Conservation (phyloP, 1,140 invertebrate genomes). For the Drosophila melanica region DNA sequence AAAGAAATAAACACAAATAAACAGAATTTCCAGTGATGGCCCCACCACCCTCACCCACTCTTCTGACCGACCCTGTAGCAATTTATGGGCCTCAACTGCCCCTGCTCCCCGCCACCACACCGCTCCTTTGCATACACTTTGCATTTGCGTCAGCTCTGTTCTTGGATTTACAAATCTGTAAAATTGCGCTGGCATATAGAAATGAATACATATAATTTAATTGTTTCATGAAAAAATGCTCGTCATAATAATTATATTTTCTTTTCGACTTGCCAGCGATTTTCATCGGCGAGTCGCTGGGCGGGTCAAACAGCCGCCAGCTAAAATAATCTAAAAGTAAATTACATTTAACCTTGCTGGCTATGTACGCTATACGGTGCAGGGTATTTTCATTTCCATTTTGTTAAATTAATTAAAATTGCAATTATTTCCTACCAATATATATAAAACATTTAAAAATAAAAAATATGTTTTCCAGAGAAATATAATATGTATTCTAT, state of each 20-base stretch:
- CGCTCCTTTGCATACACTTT: neutral
- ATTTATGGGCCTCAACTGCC: slow-evolving; percentile 22
- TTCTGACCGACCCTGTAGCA: slow-evolving; percentile 41
- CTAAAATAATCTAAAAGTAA: slow-evolving; percentile 23
- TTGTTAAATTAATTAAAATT: neutral
- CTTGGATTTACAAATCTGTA: slow-evolving; percentile 58
- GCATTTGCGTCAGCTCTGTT: slow-evolving; percentile 68
- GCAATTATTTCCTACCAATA: too few species aligned
- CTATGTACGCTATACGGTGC: slow-evolving; percentile 9
- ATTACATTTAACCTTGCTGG: slow-evolving; percentile 41
- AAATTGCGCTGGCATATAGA: slow-evolving; percentile 56
- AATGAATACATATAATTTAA: slow-evolving; percentile 61
- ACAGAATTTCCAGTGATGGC: slow-evolving; percentile 13
- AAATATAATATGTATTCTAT: too few species aligned
- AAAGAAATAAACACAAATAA: slow-evolving; percentile 34
- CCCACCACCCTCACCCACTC: slow-evolving; percentile 9
- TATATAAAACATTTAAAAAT: neutral
- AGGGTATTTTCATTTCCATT: neutral
- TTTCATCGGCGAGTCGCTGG: neutral
- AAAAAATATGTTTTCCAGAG: too few species aligned
- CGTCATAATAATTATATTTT: slow-evolving; percentile 53
- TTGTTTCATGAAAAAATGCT: slow-evolving; percentile 58
- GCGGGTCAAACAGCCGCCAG: slow-evolving; percentile 1
- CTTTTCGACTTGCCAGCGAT: slow-evolving; percentile 19
- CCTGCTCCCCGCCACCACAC: neutral